Percentiles rank a stretch among this genome's conserved stretches.
Evolutionary conservation across 2,113 vertebrate species (phyloP).

Genomic region (Corythornis vintsioides): DNA sequence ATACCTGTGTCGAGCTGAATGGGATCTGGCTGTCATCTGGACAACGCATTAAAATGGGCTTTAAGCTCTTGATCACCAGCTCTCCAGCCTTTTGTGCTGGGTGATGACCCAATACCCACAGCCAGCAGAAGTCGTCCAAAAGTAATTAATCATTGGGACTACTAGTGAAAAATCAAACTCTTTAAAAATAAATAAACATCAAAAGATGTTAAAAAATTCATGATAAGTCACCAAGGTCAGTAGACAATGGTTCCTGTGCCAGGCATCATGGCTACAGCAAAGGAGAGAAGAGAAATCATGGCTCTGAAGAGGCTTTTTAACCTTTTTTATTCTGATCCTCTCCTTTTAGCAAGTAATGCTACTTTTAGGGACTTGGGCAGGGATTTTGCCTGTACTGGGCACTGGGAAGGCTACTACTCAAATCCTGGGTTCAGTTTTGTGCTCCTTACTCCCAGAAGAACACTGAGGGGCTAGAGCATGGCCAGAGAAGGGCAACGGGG

Average conservation of each 20-base stretch:
- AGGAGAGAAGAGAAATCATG: background rate
- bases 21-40: background rate
- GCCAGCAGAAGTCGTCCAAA: background rate
- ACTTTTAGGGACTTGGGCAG: background rate
- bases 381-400: background rate
- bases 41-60: rapidly evolving
- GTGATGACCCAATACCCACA: background rate
- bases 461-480: background rate
- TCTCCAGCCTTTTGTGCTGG: background rate
- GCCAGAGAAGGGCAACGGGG: background rate
- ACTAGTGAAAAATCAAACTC: background rate
- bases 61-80: background rate
- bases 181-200: background rate
- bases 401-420: background rate
- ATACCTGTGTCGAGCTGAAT: background rate
- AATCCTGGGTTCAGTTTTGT: background rate
- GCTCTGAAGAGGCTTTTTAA: background rate
- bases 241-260: background rate
- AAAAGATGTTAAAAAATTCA: background rate
- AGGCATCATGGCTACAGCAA: no score
- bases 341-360: background rate
- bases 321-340: background rate
- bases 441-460: background rate
- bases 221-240: background rate
- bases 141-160: background rate